Evolutionary conservation across 2,888 invertebrate genomes (phyloP).

Genomic region (Mantis religiosa): DNA sequence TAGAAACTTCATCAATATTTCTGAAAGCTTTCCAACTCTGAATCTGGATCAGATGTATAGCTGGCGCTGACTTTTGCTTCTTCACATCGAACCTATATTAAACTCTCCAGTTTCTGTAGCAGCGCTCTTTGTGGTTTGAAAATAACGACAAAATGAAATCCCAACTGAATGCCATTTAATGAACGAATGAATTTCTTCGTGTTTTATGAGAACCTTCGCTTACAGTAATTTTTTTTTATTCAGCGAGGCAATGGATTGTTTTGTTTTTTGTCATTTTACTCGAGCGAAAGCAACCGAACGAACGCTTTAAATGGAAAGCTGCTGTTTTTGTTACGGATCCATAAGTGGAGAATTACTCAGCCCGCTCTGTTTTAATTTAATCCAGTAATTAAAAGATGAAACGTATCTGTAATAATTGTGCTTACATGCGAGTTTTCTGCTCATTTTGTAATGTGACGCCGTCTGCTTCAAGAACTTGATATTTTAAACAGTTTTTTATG

Average conservation of each 20-base stretch:
- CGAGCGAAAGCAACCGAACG: neutral
- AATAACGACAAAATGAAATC: neutral
- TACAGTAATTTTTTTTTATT: neutral
- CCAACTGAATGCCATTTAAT: neutral
- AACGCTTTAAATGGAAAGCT: neutral
- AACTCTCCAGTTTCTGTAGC: neutral
- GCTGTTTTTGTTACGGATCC: neutral
- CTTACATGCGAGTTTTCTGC: neutral
- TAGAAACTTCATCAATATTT: too few relatives aligned
- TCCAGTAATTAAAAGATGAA: neutral
- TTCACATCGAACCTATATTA: too few relatives aligned
- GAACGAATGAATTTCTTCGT: neutral
- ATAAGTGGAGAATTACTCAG: neutral
- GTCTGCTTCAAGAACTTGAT: neutral
- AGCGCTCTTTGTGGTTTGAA: neutral
- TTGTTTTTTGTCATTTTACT: neutral
- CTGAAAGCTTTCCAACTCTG: too few relatives aligned
- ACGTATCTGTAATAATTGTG: neutral
- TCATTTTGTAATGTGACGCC: neutral
- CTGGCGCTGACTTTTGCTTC: too few relatives aligned
- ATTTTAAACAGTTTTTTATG: neutral
- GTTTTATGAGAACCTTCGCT: neutral
- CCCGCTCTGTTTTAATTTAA: neutral
- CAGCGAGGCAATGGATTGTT: neutral
- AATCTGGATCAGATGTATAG: too few relatives aligned